phyloP scores from a whole-genome alignment of 1,140 invertebrate genomes.

The Delia radicum region DNA sequence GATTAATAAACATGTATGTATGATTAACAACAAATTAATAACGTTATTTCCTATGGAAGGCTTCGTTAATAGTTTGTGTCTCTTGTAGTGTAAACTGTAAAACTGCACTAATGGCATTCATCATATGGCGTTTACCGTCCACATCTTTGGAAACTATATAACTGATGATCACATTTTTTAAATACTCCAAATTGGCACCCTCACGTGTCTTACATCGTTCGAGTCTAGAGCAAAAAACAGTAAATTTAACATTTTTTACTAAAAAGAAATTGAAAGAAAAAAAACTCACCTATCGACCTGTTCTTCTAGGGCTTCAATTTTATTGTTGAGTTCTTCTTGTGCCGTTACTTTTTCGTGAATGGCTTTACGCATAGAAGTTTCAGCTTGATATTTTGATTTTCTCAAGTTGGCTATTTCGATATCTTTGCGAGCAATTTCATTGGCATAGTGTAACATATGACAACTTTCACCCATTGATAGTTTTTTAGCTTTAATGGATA shows the following conservation, averaged over 20 bases:
- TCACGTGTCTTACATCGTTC: constrained; percentile 76
- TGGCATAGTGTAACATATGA: constrained; percentile 80
- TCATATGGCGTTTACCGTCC: constrained; percentile 74
- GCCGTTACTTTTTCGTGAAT: constrained; percentile 61
- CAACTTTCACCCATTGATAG: constrained; percentile 56
- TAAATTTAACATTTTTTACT: neutral
- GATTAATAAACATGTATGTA: neutral
- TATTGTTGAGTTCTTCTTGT: constrained; percentile 62
- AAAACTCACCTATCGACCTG: constrained; percentile 62
- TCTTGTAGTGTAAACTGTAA: constrained; percentile 76
- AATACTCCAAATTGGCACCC: constrained; percentile 84
- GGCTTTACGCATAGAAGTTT: constrained; percentile 67
- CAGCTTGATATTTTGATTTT: constrained; percentile 71
- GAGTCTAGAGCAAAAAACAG: constrained; percentile 58
- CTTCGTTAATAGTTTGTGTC: constrained; percentile 59
- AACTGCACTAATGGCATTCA: constrained; percentile 85
- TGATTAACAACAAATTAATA: neutral
- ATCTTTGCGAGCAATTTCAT: constrained; percentile 79
- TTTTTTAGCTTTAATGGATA: constrained; percentile 49
- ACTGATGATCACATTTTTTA: constrained; percentile 87
- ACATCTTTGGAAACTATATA: constrained; percentile 73
- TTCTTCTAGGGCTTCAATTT: constrained; percentile 61
- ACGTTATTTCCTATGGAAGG: constrained; percentile 48
- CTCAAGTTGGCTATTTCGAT: constrained; percentile 74
- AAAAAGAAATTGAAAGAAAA: neutral